Conservation (phyloP, 92 coral and sea anemone species). For the Parazoanthus atlanticus region DNA sequence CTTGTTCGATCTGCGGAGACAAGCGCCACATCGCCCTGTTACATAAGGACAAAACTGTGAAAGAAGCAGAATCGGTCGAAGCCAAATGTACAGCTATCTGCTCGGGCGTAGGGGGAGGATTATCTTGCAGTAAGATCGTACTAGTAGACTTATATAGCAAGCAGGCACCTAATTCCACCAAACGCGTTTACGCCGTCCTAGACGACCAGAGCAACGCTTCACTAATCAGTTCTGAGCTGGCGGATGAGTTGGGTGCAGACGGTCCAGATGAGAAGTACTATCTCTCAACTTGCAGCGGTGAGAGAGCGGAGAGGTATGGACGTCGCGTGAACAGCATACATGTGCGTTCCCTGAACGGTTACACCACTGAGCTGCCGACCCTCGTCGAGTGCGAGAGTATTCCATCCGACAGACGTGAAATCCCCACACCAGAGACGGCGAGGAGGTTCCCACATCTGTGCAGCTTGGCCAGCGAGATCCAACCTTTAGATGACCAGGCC, state of each 20-base stretch:
- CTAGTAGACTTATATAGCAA: constrained; percentile 48
- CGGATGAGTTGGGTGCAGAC: constrained; percentile 30
- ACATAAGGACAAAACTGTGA: constrained; percentile 38
- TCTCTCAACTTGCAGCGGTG: constrained; percentile 55
- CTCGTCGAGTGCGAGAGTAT: constrained; percentile 57
- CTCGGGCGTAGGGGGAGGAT: constrained; percentile 48
- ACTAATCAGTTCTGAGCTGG: constrained; percentile 46
- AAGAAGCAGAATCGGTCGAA: constrained; percentile 11
- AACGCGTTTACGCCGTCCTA: constrained; percentile 51
- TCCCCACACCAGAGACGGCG: constrained; percentile 52
- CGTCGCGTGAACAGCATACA: constrained; percentile 39
- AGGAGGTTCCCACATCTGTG: constrained; percentile 47
- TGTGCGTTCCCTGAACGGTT: constrained; percentile 16
- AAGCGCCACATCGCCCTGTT: constrained; percentile 44
- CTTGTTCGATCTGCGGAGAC: constrained; percentile 36
- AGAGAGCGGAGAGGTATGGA: constrained; percentile 45
- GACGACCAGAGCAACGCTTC: constrained; percentile 72
- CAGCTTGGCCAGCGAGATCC: constrained; percentile 47
- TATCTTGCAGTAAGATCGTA: constrained; percentile 55
- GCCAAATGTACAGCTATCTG: constrained; percentile 45
- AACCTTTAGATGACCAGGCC: constrained; percentile 46
- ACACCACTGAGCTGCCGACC: constrained; percentile 43
- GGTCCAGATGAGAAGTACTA: constrained; percentile 50
- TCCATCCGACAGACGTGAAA: constrained; percentile 58
- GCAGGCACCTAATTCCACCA: background rate